Evolutionary conservation across 1,140 invertebrate genomes (phyloP), one percentile per base, ranked within the genome.

Genomic region (Cyclargus thomasi): DNA sequence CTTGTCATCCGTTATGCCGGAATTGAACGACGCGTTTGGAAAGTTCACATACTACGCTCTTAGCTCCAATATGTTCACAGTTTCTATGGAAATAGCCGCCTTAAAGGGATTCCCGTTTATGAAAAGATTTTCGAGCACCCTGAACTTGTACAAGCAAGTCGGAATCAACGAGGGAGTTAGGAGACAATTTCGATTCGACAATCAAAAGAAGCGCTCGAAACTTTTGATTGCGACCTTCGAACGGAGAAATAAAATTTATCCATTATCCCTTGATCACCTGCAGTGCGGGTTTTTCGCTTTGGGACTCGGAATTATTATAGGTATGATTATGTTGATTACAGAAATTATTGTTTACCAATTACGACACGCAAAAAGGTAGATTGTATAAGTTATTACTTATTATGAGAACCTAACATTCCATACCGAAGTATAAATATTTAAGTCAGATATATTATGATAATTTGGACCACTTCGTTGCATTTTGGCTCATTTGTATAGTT

Each of bases 61-160:
- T 70, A 76, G 82, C 2, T 16, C 72, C 0, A 85, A 90, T 68
- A 82, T 91, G 5, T 92, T 93, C 64, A 81, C 83, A 6, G 91
- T 91, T 14, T 88, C 91, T 17, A 63, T 92, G 63, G 91, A 92
- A 75, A 88, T 92, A 76, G 82, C 92, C 23, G 83, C 88, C 69
- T 80, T 88, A 66, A 85, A 81, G 63, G 92, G 92, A 16, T 92
- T 92, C 55, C 90, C 92, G 1, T 91, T 90, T 29, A 79, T 92
- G 57, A 74, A 72, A n/a, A 74, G 80, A 21, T 86, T 92, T 70
- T 91, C 91, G 39, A 74, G 68, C 29, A 76, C 80, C 3, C 85
- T 93, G 53, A 76, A 76, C 0, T 57, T 78, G 6, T 84, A 92
- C 69, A 84, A 86, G 22, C 90, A 92, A 22, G 76, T 81, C 29